A percentile compares a stretch with the other conserved stretches of the same genome.
Evolutionary conservation across 2,113 vertebrate genomes (phyloP).

Genomic region (Chaenogobius annularis): DNA sequence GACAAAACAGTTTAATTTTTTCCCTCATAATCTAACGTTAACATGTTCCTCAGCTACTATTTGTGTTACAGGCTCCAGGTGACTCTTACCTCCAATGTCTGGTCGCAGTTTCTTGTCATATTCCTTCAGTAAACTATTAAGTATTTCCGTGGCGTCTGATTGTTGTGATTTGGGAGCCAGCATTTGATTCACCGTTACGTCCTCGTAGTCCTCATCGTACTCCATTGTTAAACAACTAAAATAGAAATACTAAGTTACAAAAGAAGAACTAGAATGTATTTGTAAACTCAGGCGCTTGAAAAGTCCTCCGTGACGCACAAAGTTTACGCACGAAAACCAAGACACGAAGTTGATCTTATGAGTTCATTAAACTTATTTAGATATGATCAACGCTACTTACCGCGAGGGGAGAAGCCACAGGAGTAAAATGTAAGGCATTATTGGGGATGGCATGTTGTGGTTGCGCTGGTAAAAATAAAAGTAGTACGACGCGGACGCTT

Average conservation of each 20-base stretch:
- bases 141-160: constrained; percentile 88
- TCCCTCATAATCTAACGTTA: too few relatives aligned
- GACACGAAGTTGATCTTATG: background rate
- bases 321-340: background rate
- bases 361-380: background rate
- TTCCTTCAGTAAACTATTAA: constrained; percentile 90
- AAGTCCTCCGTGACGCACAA: background rate
- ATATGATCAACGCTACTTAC: constrained; percentile 75
- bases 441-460: constrained; percentile 81
- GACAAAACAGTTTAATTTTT: too few relatives aligned
- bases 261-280: background rate
- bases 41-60: background rate
- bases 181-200: constrained; percentile 87
- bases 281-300: background rate
- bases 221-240: constrained; percentile 81
- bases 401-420: constrained; percentile 83
- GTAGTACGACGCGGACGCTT: constrained; percentile 9
- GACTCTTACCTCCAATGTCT: constrained; percentile 87
- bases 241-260: constrained; percentile 26
- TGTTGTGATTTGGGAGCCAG: constrained; percentile 88
- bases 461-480: constrained; percentile 51
- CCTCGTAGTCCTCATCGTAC: constrained; percentile 88
- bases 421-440: constrained; percentile 79
- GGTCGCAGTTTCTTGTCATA: constrained; percentile 95
- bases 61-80: too few relatives aligned